Percentiles rank a stretch among this genome's conserved stretches.
Conservation (phyloP, 2,888 invertebrate genomes). For the Cacoxenus indagator region DNA sequence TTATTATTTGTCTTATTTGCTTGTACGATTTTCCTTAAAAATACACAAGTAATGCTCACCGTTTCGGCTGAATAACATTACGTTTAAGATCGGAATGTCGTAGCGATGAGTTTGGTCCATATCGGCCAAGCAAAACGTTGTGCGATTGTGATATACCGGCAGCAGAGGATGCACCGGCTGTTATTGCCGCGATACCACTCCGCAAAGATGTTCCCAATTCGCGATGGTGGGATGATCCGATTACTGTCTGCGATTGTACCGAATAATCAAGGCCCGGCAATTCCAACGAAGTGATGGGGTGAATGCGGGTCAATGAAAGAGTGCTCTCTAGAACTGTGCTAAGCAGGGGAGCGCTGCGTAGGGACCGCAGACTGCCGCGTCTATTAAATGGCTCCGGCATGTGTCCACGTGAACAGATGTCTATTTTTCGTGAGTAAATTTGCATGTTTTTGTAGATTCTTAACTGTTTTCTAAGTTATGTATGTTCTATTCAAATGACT, state of each 20-base stretch:
- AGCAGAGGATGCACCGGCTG: slow-evolving; percentile 54
- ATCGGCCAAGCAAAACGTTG: slow-evolving; percentile 56
- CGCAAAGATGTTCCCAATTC: slow-evolving; percentile 64
- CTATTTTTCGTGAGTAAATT: no score
- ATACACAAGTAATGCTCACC: slow-evolving; percentile 57
- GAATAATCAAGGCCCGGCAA: slow-evolving; percentile 70
- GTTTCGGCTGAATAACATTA: slow-evolving; percentile 67
- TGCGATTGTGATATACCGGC: slow-evolving; percentile 56
- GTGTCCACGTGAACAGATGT: neutral
- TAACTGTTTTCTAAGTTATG: no score
- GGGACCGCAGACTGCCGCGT: slow-evolving; percentile 71
- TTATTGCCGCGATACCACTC: slow-evolving; percentile 60
- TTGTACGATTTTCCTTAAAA: no score
- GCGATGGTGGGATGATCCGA: slow-evolving; percentile 53
- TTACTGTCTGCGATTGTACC: slow-evolving; percentile 63
- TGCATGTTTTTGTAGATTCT: no score
- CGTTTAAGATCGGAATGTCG: slow-evolving; percentile 65
- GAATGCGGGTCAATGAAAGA: slow-evolving; percentile 70
- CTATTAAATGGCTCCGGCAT: slow-evolving; percentile 68
- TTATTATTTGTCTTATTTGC: no score
- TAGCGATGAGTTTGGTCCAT: slow-evolving; percentile 64
- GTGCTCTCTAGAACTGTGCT: slow-evolving; percentile 71
- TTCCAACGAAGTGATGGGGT: slow-evolving; percentile 70
- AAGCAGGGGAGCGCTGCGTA: slow-evolving; percentile 71
- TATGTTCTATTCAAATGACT: no score